Conservation (phyloP, 2,113 vertebrate genomes). For the Piaya cayana region DNA sequence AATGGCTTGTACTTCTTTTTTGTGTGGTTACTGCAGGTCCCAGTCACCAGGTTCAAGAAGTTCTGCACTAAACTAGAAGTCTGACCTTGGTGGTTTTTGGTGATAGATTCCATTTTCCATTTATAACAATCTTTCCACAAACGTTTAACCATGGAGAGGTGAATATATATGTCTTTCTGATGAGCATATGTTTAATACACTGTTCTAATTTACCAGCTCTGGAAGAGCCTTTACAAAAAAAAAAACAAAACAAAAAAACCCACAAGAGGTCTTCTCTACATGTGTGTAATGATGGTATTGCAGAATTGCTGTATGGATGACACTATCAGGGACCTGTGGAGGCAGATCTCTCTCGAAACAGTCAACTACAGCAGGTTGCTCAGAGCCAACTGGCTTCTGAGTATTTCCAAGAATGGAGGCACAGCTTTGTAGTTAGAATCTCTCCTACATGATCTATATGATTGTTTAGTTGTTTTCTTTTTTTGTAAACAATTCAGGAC, state of each 20-base stretch:
- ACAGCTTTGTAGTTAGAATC: background rate
- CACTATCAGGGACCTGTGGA: background rate
- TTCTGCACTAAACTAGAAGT: background rate
- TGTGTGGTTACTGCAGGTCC: background rate
- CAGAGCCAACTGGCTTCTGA: background rate
- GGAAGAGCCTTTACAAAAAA: background rate
- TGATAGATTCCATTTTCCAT: background rate
- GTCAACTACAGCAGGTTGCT: background rate
- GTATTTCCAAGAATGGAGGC: background rate
- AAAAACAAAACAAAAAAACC: too few species aligned
- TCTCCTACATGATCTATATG: background rate
- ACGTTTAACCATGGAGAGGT: background rate
- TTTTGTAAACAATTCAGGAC: background rate
- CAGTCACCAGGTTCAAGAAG: fast-evolving
- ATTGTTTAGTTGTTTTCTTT: background rate
- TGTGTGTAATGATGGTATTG: too few species aligned
- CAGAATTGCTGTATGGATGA: background rate
- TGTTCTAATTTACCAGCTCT: background rate
- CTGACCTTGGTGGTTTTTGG: background rate
- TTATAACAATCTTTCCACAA: background rate
- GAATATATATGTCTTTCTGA: background rate
- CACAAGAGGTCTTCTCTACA: background rate
- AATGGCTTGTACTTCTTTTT: background rate
- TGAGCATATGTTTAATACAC: background rate
- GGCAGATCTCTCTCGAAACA: background rate